phyloP scores from a whole-genome alignment of 2,113 vertebrate species.

The Pachycephala philippinensis region DNA sequence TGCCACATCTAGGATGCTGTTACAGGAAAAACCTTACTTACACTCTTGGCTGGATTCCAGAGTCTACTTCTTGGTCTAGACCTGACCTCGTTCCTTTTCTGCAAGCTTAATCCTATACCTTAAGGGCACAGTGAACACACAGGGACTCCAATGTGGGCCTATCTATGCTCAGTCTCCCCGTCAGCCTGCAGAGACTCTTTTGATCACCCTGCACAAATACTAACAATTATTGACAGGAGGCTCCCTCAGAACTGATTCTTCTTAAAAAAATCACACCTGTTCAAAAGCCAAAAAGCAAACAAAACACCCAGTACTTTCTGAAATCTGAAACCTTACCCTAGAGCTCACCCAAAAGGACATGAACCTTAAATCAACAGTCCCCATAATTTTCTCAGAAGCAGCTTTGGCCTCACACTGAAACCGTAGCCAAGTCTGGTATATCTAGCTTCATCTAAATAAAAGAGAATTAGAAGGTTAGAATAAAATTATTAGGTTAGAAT shows the following conservation, averaged over 20 bases:
- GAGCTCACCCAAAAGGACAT: neutral
- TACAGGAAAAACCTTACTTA: slow-evolving; percentile 41
- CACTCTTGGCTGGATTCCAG: slow-evolving; percentile 38
- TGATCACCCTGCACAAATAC: neutral
- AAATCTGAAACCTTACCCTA: neutral
- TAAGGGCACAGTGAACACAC: slow-evolving; percentile 19
- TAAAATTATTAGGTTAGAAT: neutral
- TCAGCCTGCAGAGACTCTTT: neutral
- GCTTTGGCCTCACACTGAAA: neutral
- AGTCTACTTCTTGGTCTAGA: slow-evolving; percentile 38
- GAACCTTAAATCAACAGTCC: neutral
- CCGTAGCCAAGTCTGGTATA: neutral
- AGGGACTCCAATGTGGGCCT: neutral
- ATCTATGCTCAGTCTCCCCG: neutral
- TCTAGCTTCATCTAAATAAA: neutral
- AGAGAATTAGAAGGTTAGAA: no score
- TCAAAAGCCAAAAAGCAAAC: neutral
- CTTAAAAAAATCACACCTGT: neutral
- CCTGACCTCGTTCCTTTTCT: slow-evolving; percentile 32
- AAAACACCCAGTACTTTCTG: neutral
- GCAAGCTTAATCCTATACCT: slow-evolving; percentile 39
- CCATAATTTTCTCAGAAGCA: neutral
- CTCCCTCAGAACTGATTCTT: neutral
- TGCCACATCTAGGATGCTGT: slow-evolving; percentile 42
- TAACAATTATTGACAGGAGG: neutral